Base-by-base conservation (phyloP, 2,888 invertebrate species). In the Eudasyphora cyanicolor region DNA sequence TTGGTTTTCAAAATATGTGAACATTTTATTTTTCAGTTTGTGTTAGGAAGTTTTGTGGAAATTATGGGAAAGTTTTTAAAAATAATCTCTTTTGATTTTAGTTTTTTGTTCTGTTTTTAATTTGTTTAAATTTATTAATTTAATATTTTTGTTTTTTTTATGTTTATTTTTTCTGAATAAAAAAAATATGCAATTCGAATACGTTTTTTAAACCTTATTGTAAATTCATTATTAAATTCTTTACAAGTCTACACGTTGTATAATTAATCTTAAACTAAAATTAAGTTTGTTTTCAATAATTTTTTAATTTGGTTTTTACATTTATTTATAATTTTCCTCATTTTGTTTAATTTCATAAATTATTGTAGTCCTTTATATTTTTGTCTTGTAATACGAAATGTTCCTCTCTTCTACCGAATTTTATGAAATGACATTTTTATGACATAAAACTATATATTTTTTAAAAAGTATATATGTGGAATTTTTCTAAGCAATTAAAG, bases 201-300 rank as follows among this genome's bases (percentile, higher is more conserved):
- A 27, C 73, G 71, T 76, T 67, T 79, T 64, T 79, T 67, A 60
- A 76, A 76, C 54, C 67, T 79, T 79, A 82, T 64, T 64, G 62
- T 78, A 79, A 79, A 76, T 74, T 74, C 62, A 24, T 71, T 73
- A 64, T 75, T 84, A 78, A 84, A 84, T 76, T 81, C 84, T 84
- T 84, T 84, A 81, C 67, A 81, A 81, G 80, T 84, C 84, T 81
- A 84, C 75, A 84, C 73, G 84, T 81, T 81, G 81, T 78, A 73
- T 81, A 81, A 60, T 38, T 81, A 67, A 76, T 5, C 75, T 78
- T 75, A 80, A 29, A 42, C 60, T 57, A 57, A 57, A 57, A 14
- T 45, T 57, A 57, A 27, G 51, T 51, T 77, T 71, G 27, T 75
- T 49, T 79, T 57, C 35, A 45, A n/a, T 38, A 76, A 71, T 4